Base-by-base conservation (phyloP, 2,888 invertebrate species). In the Cerastis leucographa region DNA sequence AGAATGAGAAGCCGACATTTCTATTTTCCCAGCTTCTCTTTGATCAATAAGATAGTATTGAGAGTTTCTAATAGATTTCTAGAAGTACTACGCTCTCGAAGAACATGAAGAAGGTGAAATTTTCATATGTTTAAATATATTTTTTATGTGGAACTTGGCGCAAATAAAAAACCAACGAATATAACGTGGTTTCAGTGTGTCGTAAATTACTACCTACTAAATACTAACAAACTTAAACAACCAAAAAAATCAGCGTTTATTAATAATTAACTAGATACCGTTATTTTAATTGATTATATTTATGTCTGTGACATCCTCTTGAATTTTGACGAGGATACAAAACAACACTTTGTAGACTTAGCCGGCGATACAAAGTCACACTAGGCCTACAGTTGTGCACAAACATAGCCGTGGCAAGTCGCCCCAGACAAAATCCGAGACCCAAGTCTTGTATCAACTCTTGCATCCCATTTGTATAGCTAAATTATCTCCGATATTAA, bases 401-500 rank as follows among this genome's bases (percentile, higher is more conserved):
- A 25, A 25, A 59, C 9, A 29, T 59, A 9, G 9, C 29, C 1
- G 17, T 29, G 29, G 29, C 29, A 19, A 9, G 9, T 19, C 4
- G 19, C 29, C 1, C 19, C 29, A 19, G 59, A 61, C 9, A 61
- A 61, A 61, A 22, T 64, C 3, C 62, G 2, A 56, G 17, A n/a
- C 11, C 5, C 0, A 51, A 51, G n/a, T 51, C n/a, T 51, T 40
- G 51, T n/a, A 51, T 17, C 17, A 40, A 68, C n/a, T n/a, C 68
- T 40, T 51, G n/a, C 42, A n/a, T 42, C 7, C n/a, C 7, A 14
- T 64, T 64, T 14, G 5, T 64, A 42, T n/a, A 7, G 14, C 14
- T 1, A n/a, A 40, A 64, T 64, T 42, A 64, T 64, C n/a, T 64
- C 22, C 40, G 22, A 14, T 42, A 64, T 64, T 64, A 64, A 64